Evolutionary conservation across 2,888 invertebrate species (phyloP), one percentile per base, ranked within the genome.

Genomic region (Phragmatobia fuliginosa): DNA sequence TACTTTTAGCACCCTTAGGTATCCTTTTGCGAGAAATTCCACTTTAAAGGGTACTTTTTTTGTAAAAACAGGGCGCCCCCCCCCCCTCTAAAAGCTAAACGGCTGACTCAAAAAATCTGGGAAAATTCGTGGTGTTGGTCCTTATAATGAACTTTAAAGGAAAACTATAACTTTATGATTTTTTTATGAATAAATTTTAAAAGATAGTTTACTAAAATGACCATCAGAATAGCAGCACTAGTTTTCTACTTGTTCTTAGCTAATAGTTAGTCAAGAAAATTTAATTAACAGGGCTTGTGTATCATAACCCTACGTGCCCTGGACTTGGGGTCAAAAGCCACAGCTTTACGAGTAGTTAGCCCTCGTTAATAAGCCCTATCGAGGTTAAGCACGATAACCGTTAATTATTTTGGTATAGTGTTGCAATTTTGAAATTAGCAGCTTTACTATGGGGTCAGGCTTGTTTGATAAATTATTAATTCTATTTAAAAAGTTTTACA

Each of bases 321-420:
- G 52, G 16, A 56, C 52, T 25, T 56, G 28, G 25, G 52, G 52
- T 56, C 52, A 56, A 1, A 28, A 28, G 52, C 25, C 61, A 38
- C 8, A 38, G 61, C 38, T 25, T 18, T 38, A 62, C 38, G 38
- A 62, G 25, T 38, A 28, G 61, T 28, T 16, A 62, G 28, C 38
- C 38, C 8, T 28, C 38, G 61, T 41, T 62, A 62, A 62, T 62
- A 38, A 38, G 52, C 11, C 52, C 28, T 28, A 56, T 56, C 25
- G 52, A 56, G 52, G 52, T 28, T 56, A 28, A 52, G 3, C 52
- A 11, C 25, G 25, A 3, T 52, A 10, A 28, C 25, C 25, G 52
- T 25, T 16, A 56, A 56, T 56, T 56, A 56, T 56, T 56, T n/a
- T 49, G 10, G 49, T 5, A 14, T 4, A 16, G 14, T 14, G 25